Percentiles rank a stretch among this genome's conserved stretches.
Evolutionary conservation across 1,140 invertebrate species (phyloP).

Genomic region (Chironomus tepperi): DNA sequence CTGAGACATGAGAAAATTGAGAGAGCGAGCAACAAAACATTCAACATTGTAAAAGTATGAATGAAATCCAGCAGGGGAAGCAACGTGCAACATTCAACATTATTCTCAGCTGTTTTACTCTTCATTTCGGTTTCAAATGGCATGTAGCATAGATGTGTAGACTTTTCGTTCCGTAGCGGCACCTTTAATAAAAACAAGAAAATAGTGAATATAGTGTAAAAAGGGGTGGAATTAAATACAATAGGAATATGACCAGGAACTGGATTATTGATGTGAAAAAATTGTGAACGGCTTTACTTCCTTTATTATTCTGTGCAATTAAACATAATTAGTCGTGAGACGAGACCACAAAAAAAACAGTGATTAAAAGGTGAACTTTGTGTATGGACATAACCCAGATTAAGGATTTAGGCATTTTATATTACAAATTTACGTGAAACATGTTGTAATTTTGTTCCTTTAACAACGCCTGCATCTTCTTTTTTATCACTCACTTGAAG

Average conservation of each 20-base stretch:
- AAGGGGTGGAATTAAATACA: too few relatives aligned
- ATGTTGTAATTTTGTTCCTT: neutral
- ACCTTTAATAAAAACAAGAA: neutral
- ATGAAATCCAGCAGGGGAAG: neutral
- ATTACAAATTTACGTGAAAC: too few relatives aligned
- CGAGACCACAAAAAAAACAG: neutral
- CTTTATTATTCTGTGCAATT: neutral
- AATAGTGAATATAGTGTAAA: neutral
- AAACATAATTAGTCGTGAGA: slow-evolving; percentile 3
- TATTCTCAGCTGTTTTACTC: neutral
- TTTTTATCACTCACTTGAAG: neutral
- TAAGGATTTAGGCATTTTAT: too few relatives aligned
- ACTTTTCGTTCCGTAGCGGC: neutral
- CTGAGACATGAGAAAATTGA: too few relatives aligned
- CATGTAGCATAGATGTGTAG: slow-evolving; percentile 2
- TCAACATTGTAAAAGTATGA: too few relatives aligned
- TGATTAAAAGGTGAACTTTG: neutral
- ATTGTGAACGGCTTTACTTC: neutral
- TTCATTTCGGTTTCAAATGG: neutral
- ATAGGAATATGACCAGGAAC: too few relatives aligned
- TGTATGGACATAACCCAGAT: too few relatives aligned
- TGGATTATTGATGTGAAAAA: slow-evolving; percentile 7
- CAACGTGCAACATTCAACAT: neutral
- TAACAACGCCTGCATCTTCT: neutral
- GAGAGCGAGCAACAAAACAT: too few relatives aligned